Conservation (phyloP, 2,888 invertebrate species). For the Spilosoma lubricipeda region DNA sequence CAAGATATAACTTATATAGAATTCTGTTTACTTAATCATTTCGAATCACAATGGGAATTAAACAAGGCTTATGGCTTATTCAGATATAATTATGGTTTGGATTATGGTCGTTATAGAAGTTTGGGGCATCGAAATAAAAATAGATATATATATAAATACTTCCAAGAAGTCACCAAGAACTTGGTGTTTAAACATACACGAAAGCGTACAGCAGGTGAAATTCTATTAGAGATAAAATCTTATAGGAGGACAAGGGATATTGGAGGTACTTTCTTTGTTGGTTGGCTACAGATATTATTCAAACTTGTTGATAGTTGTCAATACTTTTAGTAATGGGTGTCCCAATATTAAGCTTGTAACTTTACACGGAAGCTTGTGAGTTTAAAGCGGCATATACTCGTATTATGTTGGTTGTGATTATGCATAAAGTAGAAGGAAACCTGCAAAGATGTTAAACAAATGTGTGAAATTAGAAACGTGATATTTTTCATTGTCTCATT, state of each 20-base stretch:
- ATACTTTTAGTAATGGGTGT: too few species aligned
- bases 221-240: neutral
- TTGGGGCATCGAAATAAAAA: neutral
- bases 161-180: neutral
- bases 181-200: neutral
- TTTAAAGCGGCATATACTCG: too few species aligned
- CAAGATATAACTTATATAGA: conserved; percentile 57
- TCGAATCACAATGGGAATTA: conserved; percentile 27
- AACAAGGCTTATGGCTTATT: conserved; percentile 11
- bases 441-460: too few species aligned
- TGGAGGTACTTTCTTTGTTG: too few species aligned
- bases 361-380: too few species aligned
- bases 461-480: too few species aligned
- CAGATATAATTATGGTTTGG: conserved; percentile 4
- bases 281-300: too few species aligned
- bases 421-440: too few species aligned
- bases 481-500: too few species aligned
- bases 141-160: neutral
- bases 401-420: too few species aligned
- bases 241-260: neutral
- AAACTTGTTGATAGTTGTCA: too few species aligned
- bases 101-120: neutral
- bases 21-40: conserved; percentile 58
- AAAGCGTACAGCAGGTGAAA: neutral
- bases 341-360: too few species aligned